Base-by-base conservation (phyloP, 1,140 invertebrate genomes). In the Metaphire vulgaris region DNA sequence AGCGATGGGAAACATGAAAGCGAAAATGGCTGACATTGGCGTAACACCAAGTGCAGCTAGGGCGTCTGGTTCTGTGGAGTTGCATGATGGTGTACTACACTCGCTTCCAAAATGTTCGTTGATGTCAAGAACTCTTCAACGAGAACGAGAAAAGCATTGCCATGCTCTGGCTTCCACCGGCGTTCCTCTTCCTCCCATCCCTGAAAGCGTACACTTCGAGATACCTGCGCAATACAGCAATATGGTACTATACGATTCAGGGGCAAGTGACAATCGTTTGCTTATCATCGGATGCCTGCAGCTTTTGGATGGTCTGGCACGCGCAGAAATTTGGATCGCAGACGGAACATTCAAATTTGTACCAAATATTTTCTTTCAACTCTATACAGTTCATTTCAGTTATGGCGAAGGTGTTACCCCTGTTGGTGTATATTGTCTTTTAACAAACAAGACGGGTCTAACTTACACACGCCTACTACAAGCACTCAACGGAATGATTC, bases 361-460 rank as follows among this genome's bases (percentile, higher is more conserved):
- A 15, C 56, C 56, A 65, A 14, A 65, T 15, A 65, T 65, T 65
- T 65, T 65, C 56, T 65, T 65, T 65, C 56, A 65, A 65, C 56
- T 65, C 14, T 65, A 65, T 26, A 65, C 56, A 15, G 26, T 65
- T 26, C 56, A 65, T 65, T 65, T 65, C 14, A 65, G 14, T 65
- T 65, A 65, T 14, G 56, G 56, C 14, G 14, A 14, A 14, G 56
- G 56, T 15, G 26, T 65, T 65, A 65, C 14, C 26, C 56, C 56
- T 15, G 56, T 26, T 15, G 56, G 14, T 15, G 26, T 65, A 15
- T 65, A 65, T 65, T 65, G 56, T 26, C 26, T 65, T 14, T 14
- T 65, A 15, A 65, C 14, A 15, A 65, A 14, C 26, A 65, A 65
- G 26, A 65, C 14, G 14, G 56, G 14, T 65, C 14, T 26, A 65